Base-by-base conservation (phyloP, 2,888 invertebrate genomes). In the Saturnia pavonia region DNA sequence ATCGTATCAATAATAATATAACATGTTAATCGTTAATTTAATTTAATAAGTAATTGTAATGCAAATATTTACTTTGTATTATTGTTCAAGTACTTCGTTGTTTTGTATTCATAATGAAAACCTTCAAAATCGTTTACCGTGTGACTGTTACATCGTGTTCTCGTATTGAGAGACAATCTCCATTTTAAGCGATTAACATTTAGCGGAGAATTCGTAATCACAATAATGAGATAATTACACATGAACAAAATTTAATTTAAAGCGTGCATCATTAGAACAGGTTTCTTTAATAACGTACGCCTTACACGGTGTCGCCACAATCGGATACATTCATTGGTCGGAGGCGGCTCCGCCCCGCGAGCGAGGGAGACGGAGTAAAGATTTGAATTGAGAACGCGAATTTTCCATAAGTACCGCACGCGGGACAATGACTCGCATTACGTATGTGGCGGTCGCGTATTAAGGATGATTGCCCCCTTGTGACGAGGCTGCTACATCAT, bases 151-250 rank as follows among this genome's bases (percentile, higher is more conserved):
- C 84, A 79, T 83, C 84, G 78, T 82, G 87, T 83, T 82, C n/a
- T n/a, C 86, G 80, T 85, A 83, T 83, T 81, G 81, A 84, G 75
- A 78, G 80, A 85, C 88, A 89, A 90, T 90, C 88, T 87, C 91
- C 91, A 89, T 91, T 91, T 89, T 86, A 85, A 89, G 88, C 87
- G 88, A 88, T 87, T 89, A 91, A 88, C 90, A 92, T 93, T 94
- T 92, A 92, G 91, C 91, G 85, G 86, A 86, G 91, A 90, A 92
- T 92, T 92, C 91, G 91, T 92, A 94, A 93, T 94, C 88, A 92
- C 91, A 91, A 92, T 94, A 94, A 93, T 94, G 91, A 93, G 93
- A 93, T 94, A 94, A 94, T 94, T 94, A 94, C 92, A 93, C 91
- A 91, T 90, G 90, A 89, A 93, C 92, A 91, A 93, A 94, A 94